phyloP scores from a whole-genome alignment of 1,140 invertebrate genomes.

The Dolichoris vasculosae region DNA sequence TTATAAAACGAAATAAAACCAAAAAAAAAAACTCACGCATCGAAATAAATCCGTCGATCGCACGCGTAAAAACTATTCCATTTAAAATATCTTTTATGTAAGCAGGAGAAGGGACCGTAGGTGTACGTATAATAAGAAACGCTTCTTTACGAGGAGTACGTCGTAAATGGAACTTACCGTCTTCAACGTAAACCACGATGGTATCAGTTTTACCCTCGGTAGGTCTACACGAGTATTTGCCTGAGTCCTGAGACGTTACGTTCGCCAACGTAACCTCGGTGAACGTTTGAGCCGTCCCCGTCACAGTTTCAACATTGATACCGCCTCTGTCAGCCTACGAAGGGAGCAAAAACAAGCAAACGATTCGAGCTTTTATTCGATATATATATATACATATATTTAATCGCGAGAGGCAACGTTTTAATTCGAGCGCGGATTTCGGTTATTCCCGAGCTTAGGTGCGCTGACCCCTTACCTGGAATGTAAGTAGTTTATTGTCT shows the following conservation, averaged over 20 bases:
- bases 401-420: no score
- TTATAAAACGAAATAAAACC: no score
- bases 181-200: slow-evolving; percentile 73
- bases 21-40: no score
- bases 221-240: slow-evolving; percentile 77
- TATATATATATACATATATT: no score
- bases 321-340: slow-evolving; percentile 70
- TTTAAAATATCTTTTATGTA: background rate
- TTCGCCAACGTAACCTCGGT: slow-evolving; percentile 73
- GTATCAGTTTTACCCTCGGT: slow-evolving; percentile 72
- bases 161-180: slow-evolving; percentile 15
- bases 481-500: slow-evolving; percentile 74
- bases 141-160: background rate
- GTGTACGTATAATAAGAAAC: background rate
- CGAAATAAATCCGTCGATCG: no score
- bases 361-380: no score
- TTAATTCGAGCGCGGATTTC: no score
- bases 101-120: background rate
- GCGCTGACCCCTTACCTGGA: no score
- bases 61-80: no score
- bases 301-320: slow-evolving; percentile 74
- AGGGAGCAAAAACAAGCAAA: background rate
- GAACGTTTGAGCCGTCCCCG: slow-evolving; percentile 69
- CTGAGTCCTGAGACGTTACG: slow-evolving; percentile 71
- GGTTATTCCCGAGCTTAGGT: no score